Evolutionary conservation across 2,797 vertebrate genomes (phyloP), one percentile per base, ranked within the genome.

Genomic region (Lerista edwardsae): DNA sequence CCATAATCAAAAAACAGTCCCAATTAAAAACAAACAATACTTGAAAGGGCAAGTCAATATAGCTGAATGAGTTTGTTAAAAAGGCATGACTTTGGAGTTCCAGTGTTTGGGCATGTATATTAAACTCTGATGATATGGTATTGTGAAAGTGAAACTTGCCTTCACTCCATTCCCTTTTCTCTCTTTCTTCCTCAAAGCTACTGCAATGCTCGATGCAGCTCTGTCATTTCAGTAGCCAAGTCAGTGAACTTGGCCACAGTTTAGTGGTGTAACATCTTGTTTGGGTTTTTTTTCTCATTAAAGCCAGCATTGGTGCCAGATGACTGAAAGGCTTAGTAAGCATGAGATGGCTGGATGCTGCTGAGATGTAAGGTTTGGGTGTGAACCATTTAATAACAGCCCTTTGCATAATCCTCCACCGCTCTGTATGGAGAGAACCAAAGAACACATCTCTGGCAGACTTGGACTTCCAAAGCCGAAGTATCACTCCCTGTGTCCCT

Each of bases 401-500:
- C 34, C 6, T 17, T 44, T 75, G 41, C 25, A 65, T 55, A 51
- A 47, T 65, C 62, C 10, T 83, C 31, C 62, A 29, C 55, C 23
- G n/a, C 12, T 68, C 17, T 0, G 34, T 41, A 79, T 1, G 31
- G 65, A 21, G 51, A 23, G 10, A 25, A 85, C n/a, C 0, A 0
- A 9, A 61, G 59, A 0, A 0, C 0, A 31, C 75, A 75, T 62
- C 1, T 3, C 57, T n/a, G 15, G 0, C 0, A 72, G 62, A 75
- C 6, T 25, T 23, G 79, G 59, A 59, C 6, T 78, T 29, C 14
- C 59, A 39, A 19, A 14, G 36, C 11, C 0, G 0, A 71, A 0
- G 0, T 0, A 0, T 41, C 8, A 65, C 44, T 3, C 19, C 2
- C 47, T 47, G 62, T 10, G 25, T 0, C 0, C 2, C 0, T 0